Base-by-base conservation (phyloP, 2,888 invertebrate species). In the Molanna angustata region DNA sequence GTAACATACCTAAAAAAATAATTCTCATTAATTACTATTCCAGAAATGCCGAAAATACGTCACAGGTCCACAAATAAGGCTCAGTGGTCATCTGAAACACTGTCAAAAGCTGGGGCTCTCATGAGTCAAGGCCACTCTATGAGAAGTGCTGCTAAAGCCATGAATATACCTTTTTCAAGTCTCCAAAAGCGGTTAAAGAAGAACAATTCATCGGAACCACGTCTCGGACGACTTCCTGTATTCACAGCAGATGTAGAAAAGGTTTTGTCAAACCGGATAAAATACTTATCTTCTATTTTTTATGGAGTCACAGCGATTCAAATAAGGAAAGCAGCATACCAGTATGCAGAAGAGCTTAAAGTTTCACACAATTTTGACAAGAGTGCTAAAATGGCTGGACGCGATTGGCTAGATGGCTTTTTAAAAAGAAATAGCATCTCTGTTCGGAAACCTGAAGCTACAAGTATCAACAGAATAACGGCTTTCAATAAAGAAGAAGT, bases 401-500 rank as follows among this genome's bases (percentile, higher is more conserved):
- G 51, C 13, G 51, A 31, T 51, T 51, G 51, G 51, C 43, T 60
- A 9, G 39, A 50, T 32, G 57, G 52, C 3, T 61, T 61, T 52
- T 42, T 55, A 21, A 59, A 21, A 17, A 61, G 60, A 55, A 56
- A 62, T 47, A 43, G 55, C 17, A 48, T 62, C 51, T 52, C 57
- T 51, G 42, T 62, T 21, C 61, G 46, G 55, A 35, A 35, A 35
- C 35, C 60, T 13, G 61, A 62, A 52, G 60, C 59, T 13, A 62
- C 59, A n/a, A 60, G 60, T 40, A 57, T 62, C 9, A 62, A 61
- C 42, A 53, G 62, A 45, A 57, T 62, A 21, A 52, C 49, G 37
- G 56, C 60, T 39, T 64, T 64, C 40, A 63, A 61, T 44, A 61
- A 54, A 50, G 35, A 50, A 35, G 61, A 61, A 52, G 54, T 63